Conservation (phyloP, 2,888 invertebrate species). For the Limnephilus marmoratus region DNA sequence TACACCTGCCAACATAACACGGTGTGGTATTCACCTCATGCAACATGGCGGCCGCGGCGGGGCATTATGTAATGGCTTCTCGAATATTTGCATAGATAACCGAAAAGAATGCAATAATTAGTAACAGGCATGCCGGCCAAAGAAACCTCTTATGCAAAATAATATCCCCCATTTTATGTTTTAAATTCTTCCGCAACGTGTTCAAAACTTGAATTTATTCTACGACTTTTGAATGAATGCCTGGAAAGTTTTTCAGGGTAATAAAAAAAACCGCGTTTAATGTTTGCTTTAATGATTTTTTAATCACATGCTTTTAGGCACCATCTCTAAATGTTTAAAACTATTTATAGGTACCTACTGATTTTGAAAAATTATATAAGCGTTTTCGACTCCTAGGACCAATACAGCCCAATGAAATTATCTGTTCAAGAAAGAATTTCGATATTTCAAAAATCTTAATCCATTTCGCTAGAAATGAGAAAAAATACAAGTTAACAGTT, state of each 20-base stretch:
- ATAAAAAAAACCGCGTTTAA: neutral
- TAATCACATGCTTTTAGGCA: neutral
- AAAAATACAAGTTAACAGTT: too few species aligned
- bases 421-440: too few species aligned
- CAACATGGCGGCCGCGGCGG: neutral
- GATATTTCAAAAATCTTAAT: too few species aligned
- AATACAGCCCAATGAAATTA: too few species aligned
- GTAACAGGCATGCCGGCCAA: constrained; percentile 20
- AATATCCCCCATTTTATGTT: neutral
- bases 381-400: too few species aligned
- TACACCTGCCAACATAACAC: neutral
- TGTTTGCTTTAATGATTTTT: neutral
- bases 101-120: constrained; percentile 21
- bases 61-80: constrained; percentile 33
- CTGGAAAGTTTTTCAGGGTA: neutral
- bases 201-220: neutral
- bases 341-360: too few species aligned
- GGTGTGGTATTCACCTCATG: neutral
- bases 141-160: constrained; percentile 34
- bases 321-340: neutral
- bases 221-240: neutral
- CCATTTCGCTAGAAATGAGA: too few species aligned
- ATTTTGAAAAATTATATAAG: neutral
- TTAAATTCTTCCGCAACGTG: neutral
- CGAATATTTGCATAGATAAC: neutral